Percentiles rank a stretch among this genome's conserved stretches.
Evolutionary conservation across 2,797 vertebrate species (phyloP).

Genomic region (Spheniscus humboldti): DNA sequence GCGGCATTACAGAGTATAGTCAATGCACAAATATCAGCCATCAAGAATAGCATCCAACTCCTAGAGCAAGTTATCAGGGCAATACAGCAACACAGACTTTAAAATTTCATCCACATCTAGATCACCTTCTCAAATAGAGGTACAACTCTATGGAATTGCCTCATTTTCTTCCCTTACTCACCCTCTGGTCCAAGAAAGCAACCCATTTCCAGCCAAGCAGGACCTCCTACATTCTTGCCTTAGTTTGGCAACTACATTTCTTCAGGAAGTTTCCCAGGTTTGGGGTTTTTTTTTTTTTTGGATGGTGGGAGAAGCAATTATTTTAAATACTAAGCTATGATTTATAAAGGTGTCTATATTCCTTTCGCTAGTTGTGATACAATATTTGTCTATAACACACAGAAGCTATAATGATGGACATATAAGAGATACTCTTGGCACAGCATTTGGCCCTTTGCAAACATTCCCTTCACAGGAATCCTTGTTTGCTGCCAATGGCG

Average conservation of each 20-base stretch:
- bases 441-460: not conserved
- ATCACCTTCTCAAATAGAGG: not conserved
- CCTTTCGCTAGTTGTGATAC: not conserved
- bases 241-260: not conserved
- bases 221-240: not conserved
- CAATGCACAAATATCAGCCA: not conserved
- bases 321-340: not conserved
- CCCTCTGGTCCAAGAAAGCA: not conserved
- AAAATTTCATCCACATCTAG: not conserved
- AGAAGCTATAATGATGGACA: not conserved
- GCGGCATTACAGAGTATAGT: not conserved
- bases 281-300: not conserved
- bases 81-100: not conserved
- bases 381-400: not conserved
- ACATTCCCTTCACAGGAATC: not conserved
- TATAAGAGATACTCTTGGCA: not conserved
- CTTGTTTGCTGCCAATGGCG: not conserved
- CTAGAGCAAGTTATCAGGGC: not conserved
- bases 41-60: not conserved
- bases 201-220: not conserved
- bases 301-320: accelerated
- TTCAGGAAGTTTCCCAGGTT: not conserved
- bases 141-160: not conserved
- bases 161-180: not conserved
- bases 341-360: not conserved